Evolutionary conservation across 2,113 vertebrate genomes (phyloP).

Genomic region (Myanophis thanlyinensis): DNA sequence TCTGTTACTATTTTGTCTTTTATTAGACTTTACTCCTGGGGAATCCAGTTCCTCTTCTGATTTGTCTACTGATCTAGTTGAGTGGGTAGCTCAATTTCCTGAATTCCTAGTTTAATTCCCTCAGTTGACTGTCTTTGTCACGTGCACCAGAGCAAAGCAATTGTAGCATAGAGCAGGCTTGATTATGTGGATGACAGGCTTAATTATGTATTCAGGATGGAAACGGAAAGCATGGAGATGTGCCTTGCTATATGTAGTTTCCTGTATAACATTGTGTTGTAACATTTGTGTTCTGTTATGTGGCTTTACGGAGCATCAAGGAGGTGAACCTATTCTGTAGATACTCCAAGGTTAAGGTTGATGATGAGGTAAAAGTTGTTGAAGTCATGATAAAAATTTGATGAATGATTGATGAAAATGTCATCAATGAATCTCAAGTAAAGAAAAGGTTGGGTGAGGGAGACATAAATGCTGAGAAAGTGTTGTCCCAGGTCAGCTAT

Average conservation of each 20-base stretch:
- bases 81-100: background rate
- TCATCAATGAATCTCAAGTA: background rate
- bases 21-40: background rate
- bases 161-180: background rate
- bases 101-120: background rate
- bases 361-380: background rate
- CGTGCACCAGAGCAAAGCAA: background rate
- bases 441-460: background rate
- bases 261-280: background rate
- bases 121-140: background rate
- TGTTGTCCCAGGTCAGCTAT: background rate
- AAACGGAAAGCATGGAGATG: background rate
- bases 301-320: background rate
- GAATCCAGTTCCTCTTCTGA: background rate
- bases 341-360: background rate
- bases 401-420: background rate
- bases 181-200: background rate
- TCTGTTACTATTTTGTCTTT: background rate
- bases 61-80: background rate
- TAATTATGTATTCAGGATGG: background rate
- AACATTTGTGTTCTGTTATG: background rate
- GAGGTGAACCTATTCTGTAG: background rate
- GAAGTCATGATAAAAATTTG: background rate
- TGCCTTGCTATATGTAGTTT: background rate
- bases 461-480: background rate